Base-by-base conservation (phyloP, 1,140 invertebrate genomes). In the Diachasma alloeum region DNA sequence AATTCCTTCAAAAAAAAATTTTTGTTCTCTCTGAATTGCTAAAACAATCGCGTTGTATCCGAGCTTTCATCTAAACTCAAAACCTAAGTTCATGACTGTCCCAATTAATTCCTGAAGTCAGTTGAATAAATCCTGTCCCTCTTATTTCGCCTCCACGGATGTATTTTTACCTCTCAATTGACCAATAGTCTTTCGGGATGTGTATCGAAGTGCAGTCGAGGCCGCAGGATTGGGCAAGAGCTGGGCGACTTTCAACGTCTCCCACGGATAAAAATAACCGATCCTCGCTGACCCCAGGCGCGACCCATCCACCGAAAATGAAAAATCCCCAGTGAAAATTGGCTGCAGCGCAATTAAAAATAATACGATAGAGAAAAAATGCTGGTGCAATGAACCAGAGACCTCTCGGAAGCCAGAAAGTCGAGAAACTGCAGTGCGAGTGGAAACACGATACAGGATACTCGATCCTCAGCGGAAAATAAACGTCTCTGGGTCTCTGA, bases 121-220 rank as follows among this genome's bases (percentile, higher is more conserved):
- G 19, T n/a, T 6, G 10, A 56, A 19, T 56, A 56, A 56, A 22
- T 15, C 5, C 6, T 19, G 13, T n/a, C 48, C 0, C 5, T 63
- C 10, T 63, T 63, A 63, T 63, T 63, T 63, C 22, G 8, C 1
- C 22, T 24, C 59, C 15, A 19, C n/a, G n/a, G 59, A 63, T 53
- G 48, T 53, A 53, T 53, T 63, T 63, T 63, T 63, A 63, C 59
- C 59, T 63, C 59, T n/a, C 5, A 24, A 63, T 63, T 63, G 59
- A 31, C 59, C 59, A 63, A 63, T 63, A 13, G n/a, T 59, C 53
- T 3, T 59, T 59, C 53, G 53, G 53, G 53, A 59, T 31, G 31
- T 59, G 53, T 59, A 59, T 22, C 19, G 9, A 10, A 59, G 59
- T 63, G 59, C 59, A 63, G 10, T 63, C 59, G 59, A 63, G 59